Conservation (phyloP, 2,797 vertebrate species). For the Cercopithecus hamlyni region DNA sequence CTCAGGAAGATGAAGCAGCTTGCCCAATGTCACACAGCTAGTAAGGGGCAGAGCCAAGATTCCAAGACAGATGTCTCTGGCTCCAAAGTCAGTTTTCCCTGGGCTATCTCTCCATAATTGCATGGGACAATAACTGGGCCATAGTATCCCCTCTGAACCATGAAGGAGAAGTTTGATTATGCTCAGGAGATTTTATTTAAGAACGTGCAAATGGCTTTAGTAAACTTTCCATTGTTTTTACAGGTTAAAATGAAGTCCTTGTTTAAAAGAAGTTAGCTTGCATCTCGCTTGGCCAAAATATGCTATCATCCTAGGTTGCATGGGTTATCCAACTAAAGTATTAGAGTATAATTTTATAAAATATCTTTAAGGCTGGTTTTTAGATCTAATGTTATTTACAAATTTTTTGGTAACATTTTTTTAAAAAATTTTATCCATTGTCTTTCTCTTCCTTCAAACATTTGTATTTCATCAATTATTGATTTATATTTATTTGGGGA, state of each 20-base stretch:
- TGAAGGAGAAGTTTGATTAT: background rate
- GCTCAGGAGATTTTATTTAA: background rate
- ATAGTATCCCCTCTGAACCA: background rate
- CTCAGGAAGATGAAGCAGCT: background rate
- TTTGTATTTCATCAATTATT: background rate
- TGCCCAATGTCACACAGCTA: background rate
- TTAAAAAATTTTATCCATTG: fast-evolving
- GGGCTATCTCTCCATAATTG: background rate
- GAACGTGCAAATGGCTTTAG: background rate
- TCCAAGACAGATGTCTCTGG: background rate
- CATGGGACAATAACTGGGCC: background rate
- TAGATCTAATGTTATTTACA: background rate
- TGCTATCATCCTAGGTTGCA: background rate
- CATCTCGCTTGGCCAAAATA: background rate
- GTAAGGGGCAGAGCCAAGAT: background rate
- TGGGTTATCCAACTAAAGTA: background rate
- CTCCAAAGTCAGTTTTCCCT: background rate
- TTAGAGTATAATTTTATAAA: background rate
- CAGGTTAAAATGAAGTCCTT: constrained; percentile 5
- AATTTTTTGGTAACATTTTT: background rate
- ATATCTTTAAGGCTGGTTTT: background rate
- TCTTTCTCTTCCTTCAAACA: constrained; percentile 12
- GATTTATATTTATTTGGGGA: background rate
- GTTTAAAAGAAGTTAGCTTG: background rate
- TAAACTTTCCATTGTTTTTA: background rate